Evolutionary conservation across 1,140 invertebrate genomes (phyloP), one percentile per base, ranked within the genome.

Genomic region (Triops longicaudatus): DNA sequence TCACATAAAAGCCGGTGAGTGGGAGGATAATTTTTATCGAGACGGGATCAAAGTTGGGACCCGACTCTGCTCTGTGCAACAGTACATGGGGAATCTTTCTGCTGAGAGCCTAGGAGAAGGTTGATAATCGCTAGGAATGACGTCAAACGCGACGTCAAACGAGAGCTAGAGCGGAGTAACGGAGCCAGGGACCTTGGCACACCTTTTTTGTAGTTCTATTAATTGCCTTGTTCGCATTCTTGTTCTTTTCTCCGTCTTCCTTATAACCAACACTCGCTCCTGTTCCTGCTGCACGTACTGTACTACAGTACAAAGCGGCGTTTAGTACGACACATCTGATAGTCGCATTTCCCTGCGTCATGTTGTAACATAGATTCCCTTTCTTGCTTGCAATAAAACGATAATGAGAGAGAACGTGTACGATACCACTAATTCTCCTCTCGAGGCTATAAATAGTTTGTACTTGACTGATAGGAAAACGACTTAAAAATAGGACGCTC

Each of bases 41-140:
- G 14, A 63, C 22, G 50, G 50, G 50, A 63, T 63, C 50, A 63
- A 22, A 4, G 50, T 63, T 63, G 3, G 50, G 50, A 63, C 50
- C 50, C 50, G 50, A 63, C 50, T 63, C 17, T 63, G 50, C 50
- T 37, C 31, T 4, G 31, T 37, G 31, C n/a, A 63, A 22, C 22
- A 22, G 17, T 63, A 63, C 50, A 63, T 63, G 50, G 50, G 50
- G 50, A 63, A n/a, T 63, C 50, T 63, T 63, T 63, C 17, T 63
- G 50, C 50, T 63, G 50, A 63, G 50, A 63, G 50, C 50, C 50
- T 63, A 63, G n/a, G n/a, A 44, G 22, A 22, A 63, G 50, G 50
- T 63, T 63, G 50, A 63, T 63, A 63, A 22, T 63, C 50, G 50
- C 50, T 63, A 63, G 50, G 50, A 22, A 63, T 63, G 50, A 63